These are phyloP conservation scores for Metellina segmentata DNA, from an alignment of 2,888 invertebrate species.

Conservation along the genomic window DNA sequence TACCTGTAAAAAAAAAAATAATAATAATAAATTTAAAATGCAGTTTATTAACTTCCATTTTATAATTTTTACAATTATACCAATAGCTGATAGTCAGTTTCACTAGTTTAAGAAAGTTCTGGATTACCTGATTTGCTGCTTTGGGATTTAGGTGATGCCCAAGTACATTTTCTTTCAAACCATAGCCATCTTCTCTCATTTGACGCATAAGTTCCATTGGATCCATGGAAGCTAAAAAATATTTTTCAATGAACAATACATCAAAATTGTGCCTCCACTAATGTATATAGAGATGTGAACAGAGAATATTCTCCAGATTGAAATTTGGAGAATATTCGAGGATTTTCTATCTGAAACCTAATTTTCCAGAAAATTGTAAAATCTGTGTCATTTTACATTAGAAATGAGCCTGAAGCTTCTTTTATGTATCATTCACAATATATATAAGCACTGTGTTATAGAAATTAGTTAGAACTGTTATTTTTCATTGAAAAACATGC, in stretches of 20 bases:
- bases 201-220: conserved; percentile 90
- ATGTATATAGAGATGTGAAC: too few relatives aligned
- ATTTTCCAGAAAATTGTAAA: too few relatives aligned
- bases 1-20: not conserved
- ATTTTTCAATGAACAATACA: not conserved
- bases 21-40: not conserved
- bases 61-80: not conserved
- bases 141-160: conserved; percentile 82
- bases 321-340: too few relatives aligned
- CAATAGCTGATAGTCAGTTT: not conserved
- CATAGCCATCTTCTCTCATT: conserved; percentile 94
- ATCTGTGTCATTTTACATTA: too few relatives aligned
- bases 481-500: too few relatives aligned
- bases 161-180: conserved; percentile 87
- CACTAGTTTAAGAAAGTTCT: not conserved
- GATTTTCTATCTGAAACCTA: too few relatives aligned
- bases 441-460: too few relatives aligned
- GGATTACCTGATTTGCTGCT: conserved; percentile 80
- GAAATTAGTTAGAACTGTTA: too few relatives aligned
- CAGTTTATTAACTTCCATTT: not conserved
- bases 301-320: too few relatives aligned
- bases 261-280: not conserved
- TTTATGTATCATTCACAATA: too few relatives aligned
- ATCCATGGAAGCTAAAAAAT: conserved; percentile 81
- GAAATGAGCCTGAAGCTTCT: too few relatives aligned